phyloP scores from a whole-genome alignment of 92 coral and sea anemone genomes.

The Micromussa lordhowensis region DNA sequence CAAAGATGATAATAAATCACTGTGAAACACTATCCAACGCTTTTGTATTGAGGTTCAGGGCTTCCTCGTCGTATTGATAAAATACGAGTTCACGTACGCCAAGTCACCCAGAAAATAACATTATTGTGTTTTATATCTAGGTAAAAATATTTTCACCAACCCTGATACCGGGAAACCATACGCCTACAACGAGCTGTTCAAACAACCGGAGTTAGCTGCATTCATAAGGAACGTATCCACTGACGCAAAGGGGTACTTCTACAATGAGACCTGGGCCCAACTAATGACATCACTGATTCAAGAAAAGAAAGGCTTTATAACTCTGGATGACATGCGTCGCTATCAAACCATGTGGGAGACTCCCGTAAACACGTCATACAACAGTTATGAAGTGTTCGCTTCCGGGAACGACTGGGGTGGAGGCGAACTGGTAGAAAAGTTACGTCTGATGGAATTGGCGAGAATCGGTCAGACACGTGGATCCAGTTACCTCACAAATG shows the following conservation, averaged over 20 bases:
- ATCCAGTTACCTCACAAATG: slow-evolving; percentile 75
- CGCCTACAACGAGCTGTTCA: slow-evolving; percentile 74
- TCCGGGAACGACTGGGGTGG: slow-evolving; percentile 95
- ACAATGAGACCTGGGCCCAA: slow-evolving; percentile 79
- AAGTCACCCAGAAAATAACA: not conserved
- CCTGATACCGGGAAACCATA: slow-evolving; percentile 85
- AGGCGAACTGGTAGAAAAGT: slow-evolving; percentile 81
- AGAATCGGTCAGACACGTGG: slow-evolving; percentile 63
- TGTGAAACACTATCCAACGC: not conserved
- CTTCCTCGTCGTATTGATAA: no score
- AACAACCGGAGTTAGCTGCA: slow-evolving; percentile 84
- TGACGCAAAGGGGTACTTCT: slow-evolving; percentile 70
- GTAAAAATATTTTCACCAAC: slow-evolving; percentile 80
- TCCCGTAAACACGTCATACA: slow-evolving; percentile 81
- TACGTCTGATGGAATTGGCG: slow-evolving; percentile 85
- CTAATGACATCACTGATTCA: slow-evolving; percentile 67
- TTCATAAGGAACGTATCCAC: slow-evolving; percentile 75
- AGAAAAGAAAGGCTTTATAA: slow-evolving; percentile 69
- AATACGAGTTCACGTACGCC: not conserved
- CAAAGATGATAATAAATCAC: not conserved
- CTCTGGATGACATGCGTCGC: slow-evolving; percentile 73
- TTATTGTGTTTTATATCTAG: slow-evolving; percentile 22
- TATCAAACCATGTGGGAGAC: slow-evolving; percentile 84
- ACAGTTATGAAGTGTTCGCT: slow-evolving; percentile 61
- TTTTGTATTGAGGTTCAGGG: not conserved